Evolutionary conservation across 1,140 invertebrate genomes (phyloP), one percentile per base, ranked within the genome.

Genomic region (Spodoptera litura): DNA sequence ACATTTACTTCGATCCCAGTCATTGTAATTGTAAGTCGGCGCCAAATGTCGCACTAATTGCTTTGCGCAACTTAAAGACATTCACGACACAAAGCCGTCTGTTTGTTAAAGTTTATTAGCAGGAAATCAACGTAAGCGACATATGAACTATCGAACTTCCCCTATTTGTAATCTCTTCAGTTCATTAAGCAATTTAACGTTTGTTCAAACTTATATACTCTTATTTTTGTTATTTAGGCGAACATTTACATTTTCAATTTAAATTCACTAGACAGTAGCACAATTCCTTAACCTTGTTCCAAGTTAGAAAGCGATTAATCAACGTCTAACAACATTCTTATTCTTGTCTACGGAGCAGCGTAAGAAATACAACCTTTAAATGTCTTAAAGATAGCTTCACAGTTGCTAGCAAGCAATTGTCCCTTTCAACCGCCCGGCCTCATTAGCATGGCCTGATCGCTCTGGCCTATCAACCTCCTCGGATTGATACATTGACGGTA

Each of bases 401-500:
- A 85, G 81, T 84, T 80, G 78, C 85, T 83, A 80, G 82, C 87
- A 86, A 87, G 83, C 89, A 90, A 91, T 90, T 90, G 88, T 91
- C 84, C 89, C 85, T 87, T 84, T 89, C 85, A 89, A 89, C 88
- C 86, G 86, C 84, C 82, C 87, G 86, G 82, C 78, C 89, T 93
- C 90, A 93, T 92, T 92, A 92, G 89, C 89, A 88, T 88, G 85
- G 83, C 72, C 62, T 82, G 88, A 90, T 93, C 87, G 84, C 87
- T 83, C 44, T 84, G 87, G 85, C 83, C 87, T 88, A 87, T 88
- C 78, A 88, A 85, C 83, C 81, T 85, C 78, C 76, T 83, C 79
- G 82, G 90, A 94, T 93, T 93, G 92, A 93, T 91, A 92, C 88
- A 85, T 94, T 88, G 87, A 90, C 87, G 84, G 84, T 87, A 89